A percentile compares a stretch with the other conserved stretches of the same genome.
Conservation (phyloP, 2,888 invertebrate species). For the Linyphia triangularis region DNA sequence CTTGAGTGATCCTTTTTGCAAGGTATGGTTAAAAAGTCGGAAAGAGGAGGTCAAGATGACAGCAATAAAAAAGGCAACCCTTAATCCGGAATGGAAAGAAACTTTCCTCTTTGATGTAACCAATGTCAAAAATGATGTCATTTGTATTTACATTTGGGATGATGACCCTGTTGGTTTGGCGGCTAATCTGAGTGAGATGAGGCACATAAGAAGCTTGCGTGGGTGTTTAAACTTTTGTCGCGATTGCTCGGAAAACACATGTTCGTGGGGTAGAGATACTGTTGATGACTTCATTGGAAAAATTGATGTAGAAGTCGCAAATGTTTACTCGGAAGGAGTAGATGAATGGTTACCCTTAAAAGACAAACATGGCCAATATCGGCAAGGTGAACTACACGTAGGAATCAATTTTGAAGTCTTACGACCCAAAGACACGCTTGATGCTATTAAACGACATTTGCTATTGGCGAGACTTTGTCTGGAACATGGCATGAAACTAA, state of each 20-base stretch:
- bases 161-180: slow-evolving; percentile 38
- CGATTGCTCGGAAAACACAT: slow-evolving; percentile 25
- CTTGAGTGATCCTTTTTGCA: slow-evolving; percentile 57
- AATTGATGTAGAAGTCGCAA: slow-evolving; percentile 13
- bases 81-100: slow-evolving; percentile 61
- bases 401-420: neutral
- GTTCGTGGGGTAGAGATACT: neutral
- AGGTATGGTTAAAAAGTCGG: slow-evolving; percentile 19
- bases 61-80: slow-evolving; percentile 21
- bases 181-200: neutral
- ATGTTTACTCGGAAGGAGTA: slow-evolving; percentile 50
- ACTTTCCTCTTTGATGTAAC: slow-evolving; percentile 15
- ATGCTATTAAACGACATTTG: slow-evolving; percentile 58
- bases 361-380: neutral
- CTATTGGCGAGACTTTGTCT: slow-evolving; percentile 34
- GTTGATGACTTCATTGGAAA: slow-evolving; percentile 56
- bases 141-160: slow-evolving; percentile 60
- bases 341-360: slow-evolving; percentile 35
- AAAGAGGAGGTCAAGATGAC: neutral
- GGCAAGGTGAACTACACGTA: slow-evolving; percentile 33
- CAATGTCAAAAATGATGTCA: slow-evolving; percentile 1
- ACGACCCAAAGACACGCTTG: slow-evolving; percentile 10
- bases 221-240: slow-evolving; percentile 44
- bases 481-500: slow-evolving; percentile 3
- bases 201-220: neutral